Base-by-base conservation (phyloP, 2,888 invertebrate genomes). In the Hirudinaria manillensis region DNA sequence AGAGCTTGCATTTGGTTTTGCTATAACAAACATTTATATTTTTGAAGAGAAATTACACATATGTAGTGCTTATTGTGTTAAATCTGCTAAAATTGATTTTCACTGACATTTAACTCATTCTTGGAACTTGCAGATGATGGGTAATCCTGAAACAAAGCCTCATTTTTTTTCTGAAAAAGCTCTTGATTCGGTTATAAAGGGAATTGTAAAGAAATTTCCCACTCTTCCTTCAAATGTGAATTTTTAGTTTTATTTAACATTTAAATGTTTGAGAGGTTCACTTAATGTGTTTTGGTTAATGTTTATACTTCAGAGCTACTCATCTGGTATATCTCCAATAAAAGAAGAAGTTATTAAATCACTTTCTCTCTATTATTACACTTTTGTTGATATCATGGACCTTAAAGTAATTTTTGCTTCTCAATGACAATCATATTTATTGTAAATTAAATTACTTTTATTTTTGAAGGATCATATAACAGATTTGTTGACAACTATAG, bases 61-160 rank as follows among this genome's bases (percentile, higher is more conserved):
- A 45, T 45, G 10, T 3, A 45, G 16, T 45, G 16, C 45, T 45
- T 36, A 36, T 36, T 45, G 45, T 16, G 45, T 7, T 45, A 10
- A 45, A 7, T 6, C 1, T 45, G 16, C 16, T 45, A 10, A n/a
- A 6, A 45, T 45, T 45, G 16, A 10, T 16, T 45, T 45, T 45
- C 45, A 45, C 16, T 45, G 45, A 45, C 16, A 1, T 45, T 45
- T 16, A n/a, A n/a, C n/a, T n/a, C n/a, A n/a, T n/a, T 45, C 1
- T 61, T 61, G 61, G 61, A 61, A 27, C n/a, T 61, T 77, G 24
- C 38, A 89, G 89, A 97, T 97, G 76, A 94, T 97, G 84, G 94
- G 94, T 24, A 98, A 97, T 88, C 92, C 96, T 2, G 98, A 99
- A 87, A 97, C 96, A 0, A 98, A 98, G 85, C 99, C 99, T 10